Conservation (phyloP, 92 coral and sea anemone species). For the Epizoanthus fatuus region DNA sequence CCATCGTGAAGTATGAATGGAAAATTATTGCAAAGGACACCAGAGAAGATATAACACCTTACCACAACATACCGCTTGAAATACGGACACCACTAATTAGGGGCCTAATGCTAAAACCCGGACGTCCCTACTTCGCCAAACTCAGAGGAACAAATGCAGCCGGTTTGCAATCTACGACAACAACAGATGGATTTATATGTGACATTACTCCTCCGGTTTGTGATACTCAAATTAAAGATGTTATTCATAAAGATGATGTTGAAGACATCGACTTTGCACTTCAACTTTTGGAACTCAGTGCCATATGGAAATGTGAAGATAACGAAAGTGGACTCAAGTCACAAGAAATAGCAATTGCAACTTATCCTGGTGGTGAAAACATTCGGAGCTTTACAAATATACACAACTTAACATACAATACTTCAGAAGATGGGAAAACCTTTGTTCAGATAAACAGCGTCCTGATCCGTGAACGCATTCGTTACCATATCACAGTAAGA, state of each 20-base stretch:
- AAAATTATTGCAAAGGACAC: slow-evolving; percentile 58
- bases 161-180: slow-evolving; percentile 64
- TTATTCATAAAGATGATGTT: slow-evolving; percentile 49
- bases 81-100: slow-evolving; percentile 77
- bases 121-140: slow-evolving; percentile 59
- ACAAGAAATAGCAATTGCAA: slow-evolving; percentile 74
- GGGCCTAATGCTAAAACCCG: slow-evolving; percentile 67
- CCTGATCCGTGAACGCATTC: slow-evolving; percentile 45
- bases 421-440: slow-evolving; percentile 28
- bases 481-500: slow-evolving; percentile 79
- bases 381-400: slow-evolving; percentile 46
- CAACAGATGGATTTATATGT: slow-evolving; percentile 78
- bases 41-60: slow-evolving; percentile 58
- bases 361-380: slow-evolving; percentile 81
- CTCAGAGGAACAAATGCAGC: slow-evolving; percentile 89
- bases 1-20: slow-evolving; percentile 77
- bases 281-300: slow-evolving; percentile 66
- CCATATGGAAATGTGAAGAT: slow-evolving; percentile 78
- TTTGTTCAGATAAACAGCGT: no score
- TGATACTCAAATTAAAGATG: slow-evolving; percentile 64
- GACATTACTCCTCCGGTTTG: slow-evolving; percentile 80
- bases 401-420: slow-evolving; percentile 38
- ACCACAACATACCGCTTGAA: slow-evolving; percentile 62
- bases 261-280: slow-evolving; percentile 76
- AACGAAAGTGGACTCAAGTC: slow-evolving; percentile 82